Percentiles rank a stretch among this genome's conserved stretches.
These are phyloP conservation scores for Schizothorax lantsangensis DNA, from an alignment of 2,797 vertebrate species.

Conservation along the genomic window DNA sequence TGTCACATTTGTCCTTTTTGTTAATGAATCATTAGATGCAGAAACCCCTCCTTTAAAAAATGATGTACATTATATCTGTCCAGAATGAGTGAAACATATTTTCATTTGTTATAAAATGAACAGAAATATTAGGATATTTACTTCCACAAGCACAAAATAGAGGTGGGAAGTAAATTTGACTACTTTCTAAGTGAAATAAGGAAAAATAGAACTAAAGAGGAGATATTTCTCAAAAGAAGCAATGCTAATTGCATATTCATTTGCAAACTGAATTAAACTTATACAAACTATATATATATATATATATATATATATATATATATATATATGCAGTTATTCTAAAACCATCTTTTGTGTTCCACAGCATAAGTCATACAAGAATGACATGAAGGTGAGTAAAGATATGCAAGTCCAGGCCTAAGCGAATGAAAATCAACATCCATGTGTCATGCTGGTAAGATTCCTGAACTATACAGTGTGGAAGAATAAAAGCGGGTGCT, in stretches of 20 bases:
- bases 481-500: neutral
- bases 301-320: too few relatives aligned
- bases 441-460: neutral
- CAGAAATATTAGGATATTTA: neutral
- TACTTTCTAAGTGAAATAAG: neutral
- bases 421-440: slow-evolving; percentile 3
- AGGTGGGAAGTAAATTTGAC: neutral
- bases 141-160: neutral
- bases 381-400: neutral
- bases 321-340: too few relatives aligned
- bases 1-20: slow-evolving; percentile 3
- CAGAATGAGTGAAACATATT: neutral
- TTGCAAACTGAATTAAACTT: neutral
- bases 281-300: neutral
- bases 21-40: slow-evolving; percentile 26
- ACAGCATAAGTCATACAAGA: neutral
- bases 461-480: neutral
- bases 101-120: neutral
- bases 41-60: neutral
- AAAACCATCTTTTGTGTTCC: neutral
- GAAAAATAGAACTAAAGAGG: neutral
- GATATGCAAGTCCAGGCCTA: neutral
- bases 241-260: neutral
- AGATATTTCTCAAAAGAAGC: neutral
- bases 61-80: neutral